Evolutionary conservation across 2,888 invertebrate species (phyloP), one percentile per base, ranked within the genome.

Genomic region (Pseudanteris insignis): DNA sequence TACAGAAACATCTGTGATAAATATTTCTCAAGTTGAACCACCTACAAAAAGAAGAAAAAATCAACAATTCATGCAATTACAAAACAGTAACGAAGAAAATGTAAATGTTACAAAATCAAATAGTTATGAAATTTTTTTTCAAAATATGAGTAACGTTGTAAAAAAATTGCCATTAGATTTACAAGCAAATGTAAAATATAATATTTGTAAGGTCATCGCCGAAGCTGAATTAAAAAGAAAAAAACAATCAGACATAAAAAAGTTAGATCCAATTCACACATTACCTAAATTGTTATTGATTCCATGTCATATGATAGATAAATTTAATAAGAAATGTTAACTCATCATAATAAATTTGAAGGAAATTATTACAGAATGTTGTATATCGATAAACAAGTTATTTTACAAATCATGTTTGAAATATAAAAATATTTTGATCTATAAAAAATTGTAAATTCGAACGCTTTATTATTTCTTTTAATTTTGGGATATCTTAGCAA

Each of bases 281-380:
- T 75, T 79, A 54, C 79, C 79, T 9, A 78, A 79, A 57, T 58
- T 79, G 28, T 71, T 79, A 18, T 64, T 79, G 5, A 77, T 79
- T 36, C 79, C 79, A 9, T 79, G 78, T 47, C 70, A 73, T 26
- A 75, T 78, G 75, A 73, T 79, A 18, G 79, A 79, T 41, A 72
- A 72, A 48, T 70, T 70, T 25, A 44, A 65, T 40, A 18, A 4
- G 6, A 18, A 18, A 18, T 6, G 18, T 18, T 18, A 18, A 18
- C 6, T 18, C 6, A 6, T 18, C 18, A 18, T 4, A 18, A 18
- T 18, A 6, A 18, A 4, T 3, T 18, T 18, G 18, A 18, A 18
- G n/a, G n/a, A 18, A 18, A 18, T 18, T 18, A 4, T 3, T 6
- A 4, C 18, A 18, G 18, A 6, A n/a, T n/a, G n/a, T n/a, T n/a